phyloP scores from a whole-genome alignment of 2,113 vertebrate species.

The Misgurnus anguillicaudatus region DNA sequence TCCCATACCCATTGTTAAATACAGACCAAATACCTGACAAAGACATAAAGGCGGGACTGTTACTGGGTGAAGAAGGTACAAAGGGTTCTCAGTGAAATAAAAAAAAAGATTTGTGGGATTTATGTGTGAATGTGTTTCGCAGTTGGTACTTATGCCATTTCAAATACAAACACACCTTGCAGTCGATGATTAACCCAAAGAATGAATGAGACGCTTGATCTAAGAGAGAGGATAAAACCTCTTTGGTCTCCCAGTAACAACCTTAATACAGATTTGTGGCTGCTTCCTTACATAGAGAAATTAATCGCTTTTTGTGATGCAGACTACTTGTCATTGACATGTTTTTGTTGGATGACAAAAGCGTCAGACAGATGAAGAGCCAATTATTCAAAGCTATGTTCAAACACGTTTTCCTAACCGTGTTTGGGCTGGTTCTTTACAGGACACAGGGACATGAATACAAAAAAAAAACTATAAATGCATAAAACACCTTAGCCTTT shows the following conservation, averaged over 20 bases:
- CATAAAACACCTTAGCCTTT: conserved; percentile 9
- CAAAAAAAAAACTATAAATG: conserved; percentile 12
- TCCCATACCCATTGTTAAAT: no score
- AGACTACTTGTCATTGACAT: conserved; percentile 17
- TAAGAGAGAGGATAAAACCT: conserved; percentile 24
- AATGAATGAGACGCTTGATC: conserved; percentile 51
- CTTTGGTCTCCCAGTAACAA: neutral
- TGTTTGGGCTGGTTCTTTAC: conserved; percentile 12
- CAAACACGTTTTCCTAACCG: conserved; percentile 14
- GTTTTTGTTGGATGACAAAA: conserved; percentile 1
- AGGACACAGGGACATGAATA: neutral
- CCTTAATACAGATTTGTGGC: neutral
- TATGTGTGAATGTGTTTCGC: neutral
- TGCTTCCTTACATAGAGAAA: conserved; percentile 15
- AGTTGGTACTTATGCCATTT: conserved; percentile 51
- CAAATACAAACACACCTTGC: conserved; percentile 40
- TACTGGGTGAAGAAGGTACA: neutral
- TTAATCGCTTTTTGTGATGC: conserved; percentile 14
- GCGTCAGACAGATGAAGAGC: neutral
- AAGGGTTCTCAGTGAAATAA: conserved; percentile 10
- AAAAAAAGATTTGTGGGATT: neutral
- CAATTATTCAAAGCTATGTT: conserved; percentile 1
- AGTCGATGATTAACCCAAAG: conserved; percentile 65
- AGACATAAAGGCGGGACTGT: neutral
- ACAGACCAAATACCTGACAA: no score